These are phyloP conservation scores for Molothrus ater DNA, from an alignment of 2,797 vertebrate genomes.

Conservation along the genomic window DNA sequence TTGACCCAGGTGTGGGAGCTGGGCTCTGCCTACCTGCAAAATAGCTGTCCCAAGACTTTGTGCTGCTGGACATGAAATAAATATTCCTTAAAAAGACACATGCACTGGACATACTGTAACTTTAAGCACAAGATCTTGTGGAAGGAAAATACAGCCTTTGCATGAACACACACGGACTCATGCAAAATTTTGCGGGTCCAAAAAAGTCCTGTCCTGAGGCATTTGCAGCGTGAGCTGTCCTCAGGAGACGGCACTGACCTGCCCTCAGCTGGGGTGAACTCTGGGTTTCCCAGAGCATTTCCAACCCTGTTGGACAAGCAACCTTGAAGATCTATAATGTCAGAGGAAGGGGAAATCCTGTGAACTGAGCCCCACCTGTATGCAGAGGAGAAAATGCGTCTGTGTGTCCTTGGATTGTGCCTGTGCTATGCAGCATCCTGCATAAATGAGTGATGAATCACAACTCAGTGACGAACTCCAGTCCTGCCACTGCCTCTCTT, in stretches of 20 bases:
- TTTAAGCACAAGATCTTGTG: neutral
- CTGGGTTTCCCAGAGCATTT: neutral
- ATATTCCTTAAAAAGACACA: fast-evolving
- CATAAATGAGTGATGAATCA: constrained; percentile 43
- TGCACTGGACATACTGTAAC: fast-evolving
- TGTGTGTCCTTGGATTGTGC: neutral
- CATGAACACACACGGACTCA: fast-evolving
- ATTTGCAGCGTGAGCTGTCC: neutral
- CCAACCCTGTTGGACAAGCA: neutral
- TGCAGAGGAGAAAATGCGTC: neutral
- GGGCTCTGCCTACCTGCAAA: neutral
- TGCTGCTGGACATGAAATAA: fast-evolving
- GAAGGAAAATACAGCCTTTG: neutral
- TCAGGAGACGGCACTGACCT: fast-evolving
- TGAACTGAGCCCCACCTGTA: constrained; percentile 30
- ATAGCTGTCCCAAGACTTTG: fast-evolving
- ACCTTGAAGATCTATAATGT: neutral
- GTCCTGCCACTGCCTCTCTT: neutral
- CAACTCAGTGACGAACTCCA: neutral
- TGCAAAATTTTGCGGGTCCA: neutral
- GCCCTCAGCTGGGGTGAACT: neutral
- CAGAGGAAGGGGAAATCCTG: constrained; percentile 58
- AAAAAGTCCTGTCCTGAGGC: neutral
- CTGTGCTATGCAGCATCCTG: neutral
- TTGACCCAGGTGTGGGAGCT: neutral